Percentiles rank a stretch among this genome's conserved stretches.
Evolutionary conservation across 2,113 vertebrate genomes (phyloP).

Genomic region (Zootoca vivipara): DNA sequence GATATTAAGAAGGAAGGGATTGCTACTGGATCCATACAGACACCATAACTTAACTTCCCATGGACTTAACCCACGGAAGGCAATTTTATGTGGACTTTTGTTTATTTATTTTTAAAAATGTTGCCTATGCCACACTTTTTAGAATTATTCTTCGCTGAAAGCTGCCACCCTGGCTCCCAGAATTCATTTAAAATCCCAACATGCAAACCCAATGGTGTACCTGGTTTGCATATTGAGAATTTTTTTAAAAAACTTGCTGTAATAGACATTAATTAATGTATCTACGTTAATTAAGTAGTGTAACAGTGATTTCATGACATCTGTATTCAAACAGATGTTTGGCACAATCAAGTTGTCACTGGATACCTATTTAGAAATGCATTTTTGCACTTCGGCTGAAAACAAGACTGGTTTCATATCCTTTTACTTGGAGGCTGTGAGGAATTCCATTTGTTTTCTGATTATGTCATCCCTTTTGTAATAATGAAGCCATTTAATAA

Average conservation of each 20-base stretch:
- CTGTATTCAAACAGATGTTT: background rate
- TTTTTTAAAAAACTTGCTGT: background rate
- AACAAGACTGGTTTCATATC: background rate
- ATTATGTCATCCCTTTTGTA: background rate
- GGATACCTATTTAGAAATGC: background rate
- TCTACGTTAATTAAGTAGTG: background rate
- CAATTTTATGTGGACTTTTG: too few species aligned
- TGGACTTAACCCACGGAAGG: too few species aligned
- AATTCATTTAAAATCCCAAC: too few species aligned
- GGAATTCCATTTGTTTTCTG: slow-evolving; percentile 12
- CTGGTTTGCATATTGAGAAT: background rate
- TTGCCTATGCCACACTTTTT: too few species aligned
- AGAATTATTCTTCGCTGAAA: too few species aligned
- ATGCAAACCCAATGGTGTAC: background rate
- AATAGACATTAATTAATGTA: too few species aligned
- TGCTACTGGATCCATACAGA: too few species aligned
- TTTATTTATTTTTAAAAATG: too few species aligned
- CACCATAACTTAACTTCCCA: too few species aligned
- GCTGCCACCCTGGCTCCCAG: too few species aligned
- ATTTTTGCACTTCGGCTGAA: background rate
- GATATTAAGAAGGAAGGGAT: too few species aligned
- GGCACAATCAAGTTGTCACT: background rate
- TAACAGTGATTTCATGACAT: background rate
- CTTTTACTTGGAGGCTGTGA: background rate
- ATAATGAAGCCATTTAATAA: slow-evolving; percentile 6